Base-by-base conservation (phyloP, 1,140 invertebrate species). In the Zaprionus ghesquierei region DNA sequence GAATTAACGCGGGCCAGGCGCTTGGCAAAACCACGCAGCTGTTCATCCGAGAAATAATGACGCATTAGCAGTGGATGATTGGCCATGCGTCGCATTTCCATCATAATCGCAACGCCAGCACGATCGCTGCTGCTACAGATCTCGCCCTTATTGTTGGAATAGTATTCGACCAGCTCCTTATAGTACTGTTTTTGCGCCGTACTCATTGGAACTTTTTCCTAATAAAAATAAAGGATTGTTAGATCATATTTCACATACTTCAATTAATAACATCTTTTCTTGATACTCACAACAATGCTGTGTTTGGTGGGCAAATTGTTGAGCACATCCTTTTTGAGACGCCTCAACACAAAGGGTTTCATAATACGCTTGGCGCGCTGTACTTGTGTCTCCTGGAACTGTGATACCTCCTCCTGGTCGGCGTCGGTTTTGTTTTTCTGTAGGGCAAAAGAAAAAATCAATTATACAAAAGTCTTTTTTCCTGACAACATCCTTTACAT, bases 331-430 rank as follows among this genome's bases (percentile, higher is more conserved):
- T 93, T 91, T 92, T 99, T 99, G 4, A 99, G 93, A 65, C 98
- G 93, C n/a, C 98, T 93, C 23, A 99, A 93, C 8, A 99, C 95
- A 92, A 99, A 99, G 0, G 98, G 98, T 89, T 97, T 97, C 96
- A 99, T 98, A 70, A 99, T 99, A 65, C 95, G 93, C 90, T 99
- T 99, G 0, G 98, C 98, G 89, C 98, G 97, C 55, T 95, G 95
- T 18, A 99, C 96, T 92, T 98, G 96, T 63, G 97, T 96, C 81
- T 95, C 94, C 90, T 98, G 97, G 92, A 98, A 98, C 13, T 94
- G 92, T n/a, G 95, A 95, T 23, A 94, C 92, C 31, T 94, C 94
- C 12, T 94, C 93, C n/a, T 94, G 93, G 25, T 81, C 91, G 82
- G 51, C 93, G 89, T 91, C 90, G 4, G 49, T 22, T 93, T 91